Conservation (phyloP, 1,140 invertebrate species). For the Zaprionus inermis region DNA sequence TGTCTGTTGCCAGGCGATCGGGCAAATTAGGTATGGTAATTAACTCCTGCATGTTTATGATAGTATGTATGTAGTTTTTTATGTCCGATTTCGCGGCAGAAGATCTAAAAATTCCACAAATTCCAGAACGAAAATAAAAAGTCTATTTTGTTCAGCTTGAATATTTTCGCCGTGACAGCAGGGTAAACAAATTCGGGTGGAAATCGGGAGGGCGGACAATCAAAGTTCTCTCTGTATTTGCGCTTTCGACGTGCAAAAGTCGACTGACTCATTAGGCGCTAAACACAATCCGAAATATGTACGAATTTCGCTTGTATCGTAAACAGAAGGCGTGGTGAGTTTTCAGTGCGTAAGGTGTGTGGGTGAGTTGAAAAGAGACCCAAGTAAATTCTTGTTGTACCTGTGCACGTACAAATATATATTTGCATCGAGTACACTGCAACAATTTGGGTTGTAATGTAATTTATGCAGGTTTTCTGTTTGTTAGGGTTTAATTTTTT, state of each 20-base stretch:
- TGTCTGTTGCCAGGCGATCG: slow-evolving; percentile 29
- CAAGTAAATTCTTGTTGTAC: slow-evolving; percentile 29
- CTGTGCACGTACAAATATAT: slow-evolving; percentile 39
- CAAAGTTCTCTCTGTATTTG: slow-evolving; percentile 36
- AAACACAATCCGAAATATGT: slow-evolving; percentile 57
- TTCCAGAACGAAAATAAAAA: slow-evolving; percentile 63
- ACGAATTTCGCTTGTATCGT: slow-evolving; percentile 33
- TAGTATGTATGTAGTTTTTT: slow-evolving; percentile 13
- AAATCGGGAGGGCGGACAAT: slow-evolving; percentile 3
- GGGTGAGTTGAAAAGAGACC: slow-evolving; percentile 46
- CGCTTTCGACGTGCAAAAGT: slow-evolving; percentile 49
- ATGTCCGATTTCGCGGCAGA: slow-evolving; percentile 51
- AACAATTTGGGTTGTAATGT: background rate
- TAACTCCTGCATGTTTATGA: slow-evolving; percentile 70
- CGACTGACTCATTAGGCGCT: slow-evolving; percentile 64
- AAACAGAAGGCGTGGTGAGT: slow-evolving; percentile 58
- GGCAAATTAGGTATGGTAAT: slow-evolving; percentile 51
- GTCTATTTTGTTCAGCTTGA: slow-evolving; percentile 43
- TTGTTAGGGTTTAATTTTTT: no score
- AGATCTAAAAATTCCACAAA: slow-evolving; percentile 70
- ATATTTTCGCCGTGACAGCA: slow-evolving; percentile 27
- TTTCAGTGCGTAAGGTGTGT: slow-evolving; percentile 58
- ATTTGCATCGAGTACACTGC: slow-evolving; percentile 10
- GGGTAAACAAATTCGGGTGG: slow-evolving; percentile 55
- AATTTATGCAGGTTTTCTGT: background rate